Percentiles rank a stretch among this genome's conserved stretches.
Evolutionary conservation across 2,888 invertebrate species (phyloP).

Genomic region (Antheraea yamamai): DNA sequence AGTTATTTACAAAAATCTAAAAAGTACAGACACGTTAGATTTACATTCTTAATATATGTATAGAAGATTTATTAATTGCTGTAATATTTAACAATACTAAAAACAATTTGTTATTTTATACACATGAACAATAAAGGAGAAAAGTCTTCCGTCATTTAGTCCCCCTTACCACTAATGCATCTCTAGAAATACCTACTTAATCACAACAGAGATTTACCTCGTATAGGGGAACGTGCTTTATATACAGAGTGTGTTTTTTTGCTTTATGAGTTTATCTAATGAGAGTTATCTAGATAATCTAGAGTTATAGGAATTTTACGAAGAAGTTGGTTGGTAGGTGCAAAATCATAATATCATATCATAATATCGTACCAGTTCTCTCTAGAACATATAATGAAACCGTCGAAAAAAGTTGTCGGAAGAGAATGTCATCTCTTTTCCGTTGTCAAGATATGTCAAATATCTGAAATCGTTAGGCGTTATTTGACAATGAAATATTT

Average conservation of each 20-base stretch:
- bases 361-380: too few species aligned
- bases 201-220: slow-evolving; percentile 61
- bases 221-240: slow-evolving; percentile 30
- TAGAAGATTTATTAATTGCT: not conserved
- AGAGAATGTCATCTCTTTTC: not conserved
- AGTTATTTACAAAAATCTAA: too few species aligned
- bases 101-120: slow-evolving; percentile 1
- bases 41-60: too few species aligned
- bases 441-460: not conserved
- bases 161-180: slow-evolving; percentile 52
- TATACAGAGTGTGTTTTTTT: slow-evolving; percentile 33
- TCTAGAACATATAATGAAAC: too few species aligned
- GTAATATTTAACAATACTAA: not conserved
- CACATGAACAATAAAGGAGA: slow-evolving; percentile 15
- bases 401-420: not conserved
- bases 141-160: slow-evolving; percentile 27
- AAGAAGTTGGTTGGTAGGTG: not conserved
- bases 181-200: slow-evolving; percentile 56
- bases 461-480: not conserved
- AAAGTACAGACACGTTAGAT: too few species aligned
- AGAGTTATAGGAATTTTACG: not conserved
- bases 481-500: not conserved
- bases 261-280: not conserved
- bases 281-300: too few species aligned
- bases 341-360: not conserved